Evolutionary conservation across 2,113 vertebrate species (phyloP), one percentile per base, ranked within the genome.

Genomic region (Campylomormyrus tamandua): DNA sequence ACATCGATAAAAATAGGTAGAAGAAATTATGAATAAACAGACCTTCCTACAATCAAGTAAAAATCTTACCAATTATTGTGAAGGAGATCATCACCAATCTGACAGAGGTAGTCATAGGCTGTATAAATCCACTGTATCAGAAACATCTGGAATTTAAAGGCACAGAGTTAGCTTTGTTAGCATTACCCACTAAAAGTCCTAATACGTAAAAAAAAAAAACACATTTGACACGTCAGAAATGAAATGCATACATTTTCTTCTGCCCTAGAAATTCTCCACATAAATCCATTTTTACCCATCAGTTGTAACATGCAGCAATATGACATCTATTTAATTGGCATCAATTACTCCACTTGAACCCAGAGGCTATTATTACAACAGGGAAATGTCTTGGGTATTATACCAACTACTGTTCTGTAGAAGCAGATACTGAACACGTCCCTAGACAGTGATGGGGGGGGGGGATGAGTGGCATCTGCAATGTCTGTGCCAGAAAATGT

Each of bases 121-220:
- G 96, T 95, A 90, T 97, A 97, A 91, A 99, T 91, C 98, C 98
- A 99, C 90, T 97, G 96, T 84, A 99, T 95, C n/a, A 99, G 93
- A 94, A 99, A 98, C 87, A 98, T 94, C 98, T 99, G 87, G 5
- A 93, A 49, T 80, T 11, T 19, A n/a, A 5, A 13, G 15, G 50
- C 87, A 74, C 8, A 80, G 13, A 8, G 83, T 24, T 53, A 31
- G 31, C 31, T 31, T 31, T 2, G 96, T 95, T 27, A 87, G 10
- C 50, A 87, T 39, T 31, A 39, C 3, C 8, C 45, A 31, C 24
- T 27, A 27, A 19, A 87, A 31, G 49, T 87, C 13, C n/a, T 17
- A 84, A 53, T 35, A 87, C 85, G 17, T 31, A 10, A 10, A 56
- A 87, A 21, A 52, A 50, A 9, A 50, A 48, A 48, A 50, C 53